Base-by-base conservation (phyloP, 2,797 vertebrate genomes). In the Tolypeutes matacus region DNA sequence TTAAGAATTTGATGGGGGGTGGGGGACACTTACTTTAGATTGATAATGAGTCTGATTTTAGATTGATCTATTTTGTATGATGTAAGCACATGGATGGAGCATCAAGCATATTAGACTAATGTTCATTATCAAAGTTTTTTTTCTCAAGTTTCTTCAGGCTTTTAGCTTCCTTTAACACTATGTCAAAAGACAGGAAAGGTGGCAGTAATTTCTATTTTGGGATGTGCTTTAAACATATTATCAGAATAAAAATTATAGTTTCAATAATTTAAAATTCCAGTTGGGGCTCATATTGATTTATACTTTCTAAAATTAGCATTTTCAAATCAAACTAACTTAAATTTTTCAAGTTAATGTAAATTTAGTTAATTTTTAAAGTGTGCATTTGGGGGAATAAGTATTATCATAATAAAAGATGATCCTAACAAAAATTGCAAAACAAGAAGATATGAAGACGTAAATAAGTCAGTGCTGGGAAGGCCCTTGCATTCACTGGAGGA, bases 361-460 rank as follows among this genome's bases (percentile, higher is more conserved):
- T 81, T 96, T 72, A 78, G 29, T 75, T 81, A 69, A 93, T 65
- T 92, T 78, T 70, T 81, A 65, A 84, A 84, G 92, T 88, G 4
- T 77, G 83, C 84, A 91, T 8, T 87, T 88, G 46, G 76, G 25
- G 25, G 53, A 83, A 80, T 87, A 77, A 78, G 6, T 51, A 78
- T 83, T 73, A 82, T 85, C 39, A 92, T 76, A 80, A 72, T 53
- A 94, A 89, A 82, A 85, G n/a, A 62, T 4, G 8, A 91, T 36
- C 18, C 31, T 62, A 67, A 92, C 56, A 88, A 89, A 46, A 83
- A 67, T 69, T 76, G 27, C 46, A 76, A 46, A 76, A 56, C 21
- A 89, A 7, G 36, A 89, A 91, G 29, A n/a, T 21, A 18, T 11
- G 20, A 96, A 92, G 58, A 88, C 90, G 78, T 64, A 83, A 86